Conservation (phyloP, 2,113 vertebrate genomes). For the Leucosticte australis region DNA sequence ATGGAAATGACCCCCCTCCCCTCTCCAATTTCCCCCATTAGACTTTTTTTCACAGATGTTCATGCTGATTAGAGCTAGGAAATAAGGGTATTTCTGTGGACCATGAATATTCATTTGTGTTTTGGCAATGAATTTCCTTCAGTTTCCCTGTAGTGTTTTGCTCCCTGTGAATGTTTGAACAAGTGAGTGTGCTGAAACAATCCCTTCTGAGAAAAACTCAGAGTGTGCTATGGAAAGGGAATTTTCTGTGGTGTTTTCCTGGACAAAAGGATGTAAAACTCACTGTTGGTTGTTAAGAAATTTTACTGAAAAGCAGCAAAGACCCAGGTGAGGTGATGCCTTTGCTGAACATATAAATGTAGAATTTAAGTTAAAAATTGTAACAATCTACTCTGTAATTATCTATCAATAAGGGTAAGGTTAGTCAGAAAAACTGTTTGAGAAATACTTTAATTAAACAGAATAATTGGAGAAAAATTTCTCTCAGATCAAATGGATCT, state of each 20-base stretch:
- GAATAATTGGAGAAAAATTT: not conserved
- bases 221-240: not conserved
- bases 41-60: slow-evolving; percentile 52
- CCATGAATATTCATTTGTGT: slow-evolving; percentile 60
- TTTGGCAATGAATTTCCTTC: slow-evolving; percentile 25
- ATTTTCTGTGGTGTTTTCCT: not conserved
- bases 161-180: not conserved
- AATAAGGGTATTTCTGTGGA: slow-evolving; percentile 33
- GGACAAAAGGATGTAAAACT: not conserved
- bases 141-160: slow-evolving; percentile 15
- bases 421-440: not conserved
- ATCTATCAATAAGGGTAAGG: not conserved
- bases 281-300: not conserved
- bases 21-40: slow-evolving; percentile 26
- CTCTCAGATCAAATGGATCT: slow-evolving; percentile 26
- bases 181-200: not conserved
- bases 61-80: slow-evolving; percentile 40
- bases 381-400: not conserved
- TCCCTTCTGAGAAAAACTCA: not conserved
- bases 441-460: not conserved
- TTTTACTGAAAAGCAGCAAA: not conserved
- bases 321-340: not conserved
- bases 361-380: not conserved
- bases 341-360: not conserved
- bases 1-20: not conserved